A percentile compares a stretch with the other conserved stretches of the same genome.
phyloP scores from a whole-genome alignment of 1,140 invertebrate species.

The Meloidogyne hapla region DNA sequence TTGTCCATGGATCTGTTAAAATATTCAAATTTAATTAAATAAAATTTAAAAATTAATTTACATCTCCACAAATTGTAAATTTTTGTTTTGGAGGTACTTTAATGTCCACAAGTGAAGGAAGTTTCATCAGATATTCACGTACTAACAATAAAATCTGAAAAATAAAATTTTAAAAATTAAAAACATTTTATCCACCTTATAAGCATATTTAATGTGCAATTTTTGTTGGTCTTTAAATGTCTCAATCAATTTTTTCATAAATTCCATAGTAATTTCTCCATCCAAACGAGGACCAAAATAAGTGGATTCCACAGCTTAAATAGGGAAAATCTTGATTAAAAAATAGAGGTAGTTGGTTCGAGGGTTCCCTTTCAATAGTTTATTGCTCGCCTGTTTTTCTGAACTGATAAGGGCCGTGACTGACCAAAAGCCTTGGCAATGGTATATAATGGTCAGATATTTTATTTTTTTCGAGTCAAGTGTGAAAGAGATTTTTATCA shows the following conservation, averaged over 20 bases:
- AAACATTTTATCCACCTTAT: slow-evolving; percentile 72
- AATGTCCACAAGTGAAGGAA: slow-evolving; percentile 86
- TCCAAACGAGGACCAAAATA: slow-evolving; percentile 88
- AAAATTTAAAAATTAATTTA: slow-evolving; percentile 11
- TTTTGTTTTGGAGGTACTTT: slow-evolving; percentile 77
- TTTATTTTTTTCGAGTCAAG: too few species aligned
- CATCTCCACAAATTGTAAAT: slow-evolving; percentile 97
- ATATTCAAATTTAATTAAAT: neutral
- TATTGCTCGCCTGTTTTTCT: too few species aligned
- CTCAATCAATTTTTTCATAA: slow-evolving; percentile 79
- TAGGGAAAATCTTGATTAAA: too few species aligned
- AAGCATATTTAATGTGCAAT: slow-evolving; percentile 93
- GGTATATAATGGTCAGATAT: too few species aligned
- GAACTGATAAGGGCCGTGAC: too few species aligned
- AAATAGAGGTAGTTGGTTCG: too few species aligned
- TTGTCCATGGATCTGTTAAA: slow-evolving; percentile 83
- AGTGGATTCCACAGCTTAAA: slow-evolving; percentile 78
- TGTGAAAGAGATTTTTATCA: too few species aligned
- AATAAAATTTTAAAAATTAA: neutral
- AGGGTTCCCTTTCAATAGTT: too few species aligned
- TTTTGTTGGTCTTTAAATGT: slow-evolving; percentile 87
- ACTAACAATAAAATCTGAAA: slow-evolving; percentile 84
- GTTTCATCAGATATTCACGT: slow-evolving; percentile 78
- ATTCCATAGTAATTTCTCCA: slow-evolving; percentile 74
- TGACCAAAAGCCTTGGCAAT: too few species aligned